Evolutionary conservation across 2,888 invertebrate genomes (phyloP), one percentile per base, ranked within the genome.

Genomic region (Disparrhopalites patrizii): DNA sequence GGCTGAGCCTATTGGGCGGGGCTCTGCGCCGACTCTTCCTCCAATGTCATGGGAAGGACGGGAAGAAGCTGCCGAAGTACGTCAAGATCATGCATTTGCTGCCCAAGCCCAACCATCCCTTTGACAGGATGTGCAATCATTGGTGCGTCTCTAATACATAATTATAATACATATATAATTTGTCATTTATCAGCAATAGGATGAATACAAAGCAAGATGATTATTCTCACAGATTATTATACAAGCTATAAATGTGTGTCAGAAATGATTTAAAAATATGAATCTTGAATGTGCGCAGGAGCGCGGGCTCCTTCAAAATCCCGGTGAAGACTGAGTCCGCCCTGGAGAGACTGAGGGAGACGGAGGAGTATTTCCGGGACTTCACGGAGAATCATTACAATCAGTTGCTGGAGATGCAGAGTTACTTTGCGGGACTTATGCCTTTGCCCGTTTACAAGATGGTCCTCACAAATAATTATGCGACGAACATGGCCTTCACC

Each of bases 1-100:
- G 72, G n/a, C 68, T 72, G 70, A 57, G 65, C 18, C 36, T 72
- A 13, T 62, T 70, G 60, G 66, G 67, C 4, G 72, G 72, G 38
- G 72, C 72, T 13, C 38, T 70, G 1, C 62, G 67, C 8, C 52
- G 69, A 20, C 58, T 65, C 13, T 70, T 58, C 36, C 25, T 58
- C 20, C 54, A 65, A 10, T 31, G 40, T 13, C 5, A 30, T 15
- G 20, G 33, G 15, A n/a, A 40, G 15, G 15, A 40, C 13, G 18
- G 18, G 1, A 1, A 4, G 2, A 15, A 47, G n/a, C 25, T 63
- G 8, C 63, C 63, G 2, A 23, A 47, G 3, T 55, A 15, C 23
- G 7, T 63, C 8, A 63, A 56, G 28, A 63, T 63, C n/a, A 63
- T 63, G 63, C 63, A 63, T 28, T 38, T 66, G 8, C 56, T 66